These are phyloP conservation scores for Atta texana DNA, from an alignment of 1,140 invertebrate genomes.

Conservation along the genomic window DNA sequence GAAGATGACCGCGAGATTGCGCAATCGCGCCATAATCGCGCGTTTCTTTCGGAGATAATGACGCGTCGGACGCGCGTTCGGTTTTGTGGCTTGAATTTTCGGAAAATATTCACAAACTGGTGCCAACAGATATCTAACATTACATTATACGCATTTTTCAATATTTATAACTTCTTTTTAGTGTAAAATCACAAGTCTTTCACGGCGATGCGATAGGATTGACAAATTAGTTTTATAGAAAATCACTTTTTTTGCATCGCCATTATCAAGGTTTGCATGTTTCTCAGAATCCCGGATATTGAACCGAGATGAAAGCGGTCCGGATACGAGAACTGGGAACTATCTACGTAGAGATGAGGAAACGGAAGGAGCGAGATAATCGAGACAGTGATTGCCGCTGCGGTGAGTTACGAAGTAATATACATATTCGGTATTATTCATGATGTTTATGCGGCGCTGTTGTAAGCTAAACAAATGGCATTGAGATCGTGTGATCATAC, in stretches of 20 bases:
- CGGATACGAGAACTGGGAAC: not conserved
- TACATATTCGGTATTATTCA: not conserved
- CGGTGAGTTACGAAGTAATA: constrained; percentile 5
- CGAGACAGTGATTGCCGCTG: not conserved
- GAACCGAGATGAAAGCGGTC: not conserved
- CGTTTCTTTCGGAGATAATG: not conserved
- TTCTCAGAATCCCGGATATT: constrained; percentile 23
- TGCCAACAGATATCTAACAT: not conserved
- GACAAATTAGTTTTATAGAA: not conserved
- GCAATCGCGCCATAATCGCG: no score
- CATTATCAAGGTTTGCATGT: not conserved
- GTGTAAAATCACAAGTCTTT: not conserved
- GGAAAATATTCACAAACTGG: not conserved
- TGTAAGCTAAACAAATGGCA: not conserved
- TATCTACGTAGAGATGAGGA: not conserved
- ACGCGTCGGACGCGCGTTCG: not conserved
- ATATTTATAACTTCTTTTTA: not conserved
- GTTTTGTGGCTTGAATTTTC: not conserved
- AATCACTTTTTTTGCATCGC: not conserved
- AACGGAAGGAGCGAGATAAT: not conserved
- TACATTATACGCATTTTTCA: not conserved
- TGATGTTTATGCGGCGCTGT: not conserved
- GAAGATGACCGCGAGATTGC: not conserved
- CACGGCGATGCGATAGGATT: not conserved
- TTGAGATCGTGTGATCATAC: not conserved